Conservation (phyloP, 1,140 invertebrate genomes). For the Micrasema minimum region DNA sequence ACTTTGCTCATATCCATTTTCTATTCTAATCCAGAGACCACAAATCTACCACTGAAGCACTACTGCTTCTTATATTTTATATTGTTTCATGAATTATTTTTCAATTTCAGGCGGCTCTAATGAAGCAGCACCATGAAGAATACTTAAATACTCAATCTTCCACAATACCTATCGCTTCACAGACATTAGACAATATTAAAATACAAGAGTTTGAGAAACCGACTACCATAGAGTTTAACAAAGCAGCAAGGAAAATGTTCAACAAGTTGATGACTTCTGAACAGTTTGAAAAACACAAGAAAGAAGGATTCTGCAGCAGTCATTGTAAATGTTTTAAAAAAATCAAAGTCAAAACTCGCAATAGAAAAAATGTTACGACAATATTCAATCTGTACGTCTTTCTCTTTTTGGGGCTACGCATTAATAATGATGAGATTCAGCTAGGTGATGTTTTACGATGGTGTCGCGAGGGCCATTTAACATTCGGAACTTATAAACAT, state of each 20-base stretch:
- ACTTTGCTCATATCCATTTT: too few species aligned
- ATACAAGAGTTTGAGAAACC: conserved; percentile 12
- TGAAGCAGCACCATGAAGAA: conserved; percentile 56
- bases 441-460: conserved; percentile 70
- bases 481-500: conserved; percentile 65
- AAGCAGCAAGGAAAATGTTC: conserved; percentile 40
- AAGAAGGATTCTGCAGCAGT: conserved; percentile 38
- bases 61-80: too few species aligned
- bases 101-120: conserved; percentile 29
- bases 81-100: too few species aligned
- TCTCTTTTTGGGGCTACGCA: conserved; percentile 67
- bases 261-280: conserved; percentile 24
- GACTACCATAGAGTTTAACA: conserved; percentile 51
- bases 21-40: too few species aligned
- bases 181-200: conserved; percentile 55
- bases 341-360: not conserved
- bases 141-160: conserved; percentile 56
- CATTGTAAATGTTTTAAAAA: conserved; percentile 38
- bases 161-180: conserved; percentile 57
- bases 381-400: conserved; percentile 64
- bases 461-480: conserved; percentile 70
- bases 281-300: conserved; percentile 24
- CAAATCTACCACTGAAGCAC: too few species aligned
- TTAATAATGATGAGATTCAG: conserved; percentile 68
- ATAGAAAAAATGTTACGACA: conserved; percentile 25